A percentile compares a stretch with the other conserved stretches of the same genome.
phyloP scores from a whole-genome alignment of 1,140 invertebrate species.

The Drosophila baimaii region DNA sequence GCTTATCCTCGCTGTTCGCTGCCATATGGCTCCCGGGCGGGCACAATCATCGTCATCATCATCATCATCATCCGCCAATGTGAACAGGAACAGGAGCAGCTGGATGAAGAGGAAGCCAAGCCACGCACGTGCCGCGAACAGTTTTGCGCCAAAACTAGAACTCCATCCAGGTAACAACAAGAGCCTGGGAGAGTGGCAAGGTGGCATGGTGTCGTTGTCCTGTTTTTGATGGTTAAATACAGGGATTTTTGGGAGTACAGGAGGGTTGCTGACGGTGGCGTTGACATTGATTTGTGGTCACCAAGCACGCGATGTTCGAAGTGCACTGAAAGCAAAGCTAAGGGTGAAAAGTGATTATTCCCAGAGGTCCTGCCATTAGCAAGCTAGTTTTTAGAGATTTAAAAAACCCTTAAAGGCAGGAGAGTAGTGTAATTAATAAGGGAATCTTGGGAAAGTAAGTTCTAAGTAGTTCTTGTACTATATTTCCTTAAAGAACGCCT shows the following conservation, averaged over 20 bases:
- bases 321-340: conserved; percentile 3
- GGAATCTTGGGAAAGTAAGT: too few relatives aligned
- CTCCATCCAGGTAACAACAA: conserved; percentile 22
- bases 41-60: conserved; percentile 1
- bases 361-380: too few relatives aligned
- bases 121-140: conserved; percentile 30
- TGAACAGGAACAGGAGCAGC: conserved; percentile 21
- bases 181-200: not conserved
- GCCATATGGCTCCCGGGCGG: conserved; percentile 34
- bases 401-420: too few relatives aligned
- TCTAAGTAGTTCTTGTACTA: too few relatives aligned
- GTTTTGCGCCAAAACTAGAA: conserved; percentile 47
- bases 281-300: conserved; percentile 54
- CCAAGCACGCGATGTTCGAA: conserved; percentile 42
- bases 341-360: not conserved
- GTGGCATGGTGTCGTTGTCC: conserved; percentile 28
- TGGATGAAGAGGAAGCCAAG: conserved; percentile 13
- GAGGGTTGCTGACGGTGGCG: not conserved
- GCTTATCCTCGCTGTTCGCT: conserved; percentile 3
- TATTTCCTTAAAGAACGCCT: too few relatives aligned
- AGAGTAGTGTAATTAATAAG: too few relatives aligned
- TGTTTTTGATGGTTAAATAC: conserved; percentile 1
- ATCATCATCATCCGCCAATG: conserved; percentile 24
- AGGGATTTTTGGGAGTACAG: conserved; percentile 1
- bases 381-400: too few relatives aligned